These are phyloP conservation scores for Drosophila elegans DNA, from an alignment of 1,140 invertebrate genomes.

Conservation along the genomic window DNA sequence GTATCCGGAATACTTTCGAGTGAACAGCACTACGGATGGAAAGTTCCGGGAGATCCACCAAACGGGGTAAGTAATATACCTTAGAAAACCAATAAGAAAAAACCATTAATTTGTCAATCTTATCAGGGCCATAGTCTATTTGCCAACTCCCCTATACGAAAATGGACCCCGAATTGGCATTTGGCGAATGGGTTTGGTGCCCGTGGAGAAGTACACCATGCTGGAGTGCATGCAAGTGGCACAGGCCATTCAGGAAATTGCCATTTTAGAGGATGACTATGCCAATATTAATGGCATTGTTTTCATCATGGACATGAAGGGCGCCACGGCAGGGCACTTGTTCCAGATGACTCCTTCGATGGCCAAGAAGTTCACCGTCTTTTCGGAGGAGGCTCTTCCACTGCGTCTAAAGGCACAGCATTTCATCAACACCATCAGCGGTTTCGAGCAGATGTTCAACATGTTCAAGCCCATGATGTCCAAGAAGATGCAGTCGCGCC, in stretches of 20 bases:
- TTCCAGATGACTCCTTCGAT: slow-evolving; percentile 85
- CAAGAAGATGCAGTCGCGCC: slow-evolving; percentile 85
- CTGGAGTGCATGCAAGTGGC: slow-evolving; percentile 60
- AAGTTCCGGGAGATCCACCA: slow-evolving; percentile 84
- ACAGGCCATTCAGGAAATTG: slow-evolving; percentile 59
- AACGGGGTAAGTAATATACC: slow-evolving; percentile 83
- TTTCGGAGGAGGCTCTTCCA: slow-evolving; percentile 86
- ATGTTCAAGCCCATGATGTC: slow-evolving; percentile 86
- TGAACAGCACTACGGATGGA: slow-evolving; percentile 71
- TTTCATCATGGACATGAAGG: slow-evolving; percentile 85
- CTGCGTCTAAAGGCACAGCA: slow-evolving; percentile 85
- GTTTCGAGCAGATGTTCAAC: slow-evolving; percentile 86
- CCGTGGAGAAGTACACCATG: slow-evolving; percentile 64
- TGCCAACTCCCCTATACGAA: slow-evolving; percentile 78
- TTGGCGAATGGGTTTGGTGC: slow-evolving; percentile 46
- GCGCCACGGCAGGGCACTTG: slow-evolving; percentile 84
- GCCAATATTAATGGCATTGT: slow-evolving; percentile 85
- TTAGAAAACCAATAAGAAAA: neutral
- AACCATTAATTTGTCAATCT: neutral
- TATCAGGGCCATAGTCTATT: slow-evolving; percentile 49
- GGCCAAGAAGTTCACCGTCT: slow-evolving; percentile 85
- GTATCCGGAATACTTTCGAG: slow-evolving; percentile 86
- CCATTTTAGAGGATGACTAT: slow-evolving; percentile 85
- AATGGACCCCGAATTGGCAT: slow-evolving; percentile 64
- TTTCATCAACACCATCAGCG: slow-evolving; percentile 86